These are phyloP conservation scores for Lathamus discolor DNA, from an alignment of 2,113 vertebrate species.

Conservation along the genomic window DNA sequence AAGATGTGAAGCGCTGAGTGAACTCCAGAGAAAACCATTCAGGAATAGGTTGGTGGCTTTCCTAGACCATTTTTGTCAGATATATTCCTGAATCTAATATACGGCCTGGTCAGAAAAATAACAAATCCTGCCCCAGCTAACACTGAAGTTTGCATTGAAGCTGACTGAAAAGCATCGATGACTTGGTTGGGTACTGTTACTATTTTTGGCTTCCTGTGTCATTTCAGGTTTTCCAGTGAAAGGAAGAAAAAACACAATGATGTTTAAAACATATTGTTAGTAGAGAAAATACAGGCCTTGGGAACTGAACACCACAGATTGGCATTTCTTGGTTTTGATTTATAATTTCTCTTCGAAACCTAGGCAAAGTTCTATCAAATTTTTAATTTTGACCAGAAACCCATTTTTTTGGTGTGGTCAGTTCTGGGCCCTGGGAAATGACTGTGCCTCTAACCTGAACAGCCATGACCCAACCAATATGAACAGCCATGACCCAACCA, in stretches of 20 bases:
- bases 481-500: background rate
- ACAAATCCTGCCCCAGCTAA: background rate
- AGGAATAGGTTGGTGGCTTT: background rate
- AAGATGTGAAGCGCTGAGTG: fast-evolving
- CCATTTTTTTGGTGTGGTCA: background rate
- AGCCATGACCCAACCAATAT: background rate
- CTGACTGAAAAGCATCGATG: background rate
- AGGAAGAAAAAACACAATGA: background rate
- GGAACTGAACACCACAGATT: background rate
- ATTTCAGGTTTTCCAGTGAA: conserved; percentile 35
- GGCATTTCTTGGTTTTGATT: background rate
- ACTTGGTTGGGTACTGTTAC: conserved; percentile 1
- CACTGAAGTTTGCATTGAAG: background rate
- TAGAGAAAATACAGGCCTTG: background rate
- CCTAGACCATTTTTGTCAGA: background rate
- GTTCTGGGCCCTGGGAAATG: background rate
- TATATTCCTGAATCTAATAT: background rate
- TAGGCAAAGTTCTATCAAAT: background rate
- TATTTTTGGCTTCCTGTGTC: conserved; percentile 27
- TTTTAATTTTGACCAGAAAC: background rate
- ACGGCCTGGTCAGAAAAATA: background rate
- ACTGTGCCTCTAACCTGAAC: fast-evolving
- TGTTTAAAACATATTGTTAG: background rate
- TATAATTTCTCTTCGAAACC: background rate
- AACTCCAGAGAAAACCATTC: background rate